Evolutionary conservation across 2,888 invertebrate genomes (phyloP).

Genomic region (Pollenia labialis): DNA sequence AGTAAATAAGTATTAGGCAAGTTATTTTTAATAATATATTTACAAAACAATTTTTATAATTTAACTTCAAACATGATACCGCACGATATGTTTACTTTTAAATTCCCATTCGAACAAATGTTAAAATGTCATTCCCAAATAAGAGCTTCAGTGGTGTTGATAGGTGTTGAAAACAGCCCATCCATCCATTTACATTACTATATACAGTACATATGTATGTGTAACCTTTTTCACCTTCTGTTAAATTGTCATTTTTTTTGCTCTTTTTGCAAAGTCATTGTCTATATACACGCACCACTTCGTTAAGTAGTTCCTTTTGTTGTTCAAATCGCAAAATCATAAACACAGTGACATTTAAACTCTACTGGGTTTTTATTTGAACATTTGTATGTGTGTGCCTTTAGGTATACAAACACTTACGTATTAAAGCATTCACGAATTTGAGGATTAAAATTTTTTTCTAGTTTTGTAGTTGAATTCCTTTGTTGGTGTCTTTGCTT

Average conservation of each 20-base stretch:
- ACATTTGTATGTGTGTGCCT: neutral
- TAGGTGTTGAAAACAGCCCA: slow-evolving; percentile 6
- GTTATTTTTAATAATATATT: too few species aligned
- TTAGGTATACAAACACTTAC: neutral
- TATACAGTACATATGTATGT: neutral
- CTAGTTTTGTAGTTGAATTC: slow-evolving; percentile 13
- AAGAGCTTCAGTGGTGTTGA: neutral
- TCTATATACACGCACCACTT: slow-evolving; percentile 59
- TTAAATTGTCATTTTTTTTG: slow-evolving; percentile 15
- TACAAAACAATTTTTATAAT: neutral
- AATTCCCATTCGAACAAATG: neutral
- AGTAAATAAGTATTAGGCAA: too few species aligned
- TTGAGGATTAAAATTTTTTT: neutral
- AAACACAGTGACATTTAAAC: slow-evolving; percentile 32
- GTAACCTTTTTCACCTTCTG: slow-evolving; percentile 26
- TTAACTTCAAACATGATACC: neutral
- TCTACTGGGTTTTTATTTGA: neutral
- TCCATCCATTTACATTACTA: neutral
- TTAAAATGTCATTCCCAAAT: neutral
- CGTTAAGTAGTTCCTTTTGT: slow-evolving; percentile 52
- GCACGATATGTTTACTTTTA: neutral
- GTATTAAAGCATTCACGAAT: slow-evolving; percentile 6
- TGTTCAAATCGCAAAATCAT: slow-evolving; percentile 33
- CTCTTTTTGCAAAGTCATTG: slow-evolving; percentile 51
- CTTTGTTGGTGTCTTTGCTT: slow-evolving; percentile 11